Base-by-base conservation (phyloP, 2,888 invertebrate genomes). In the Loripinus fragilis region DNA sequence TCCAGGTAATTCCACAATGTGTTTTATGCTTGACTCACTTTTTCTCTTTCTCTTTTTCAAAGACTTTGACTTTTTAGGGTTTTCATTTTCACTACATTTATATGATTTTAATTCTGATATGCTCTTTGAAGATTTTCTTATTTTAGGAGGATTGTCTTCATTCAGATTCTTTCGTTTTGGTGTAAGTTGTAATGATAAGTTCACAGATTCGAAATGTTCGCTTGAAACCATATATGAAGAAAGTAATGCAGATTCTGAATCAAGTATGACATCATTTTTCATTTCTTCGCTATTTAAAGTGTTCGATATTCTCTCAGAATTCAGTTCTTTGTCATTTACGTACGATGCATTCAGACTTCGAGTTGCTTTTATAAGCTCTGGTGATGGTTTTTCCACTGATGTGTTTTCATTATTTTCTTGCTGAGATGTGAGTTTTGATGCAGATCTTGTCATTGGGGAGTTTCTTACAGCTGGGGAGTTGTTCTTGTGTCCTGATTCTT, bases 381-480 rank as follows among this genome's bases (percentile, higher is more conserved):
- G 45, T 20, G 45, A 20, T 20, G 20, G 3, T 20, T 20, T 12
- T 45, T 20, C 17, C 20, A 15, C 17, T 45, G 17, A 45, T 20
- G 45, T 45, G 15, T 20, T 45, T 20, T 45, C 20, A 45, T 3
- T 17, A 45, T 15, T 17, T 45, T 45, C 45, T 45, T 52, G 48
- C 20, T 48, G 48, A 23, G n/a, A n/a, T 25, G 5, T 25, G 23
- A 12, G 5, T 25, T n/a, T 25, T 28, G 52, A 52, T 52, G 52
- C 23, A 28, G 60, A 60, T 60, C 60, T 60, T 30, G 28, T 8
- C 60, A 60, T 33, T 60, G 60, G 60, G 15, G 60, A 60, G 33
- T 52, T 52, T 28, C 25, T 52, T 52, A 7, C 25, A 23, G 5
- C 28, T 25, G 52, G 20, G 5, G 52, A 52, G 2, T 45, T 20